Evolutionary conservation across 2,113 vertebrate genomes (phyloP), one percentile per base, ranked within the genome.

Genomic region (Heterochromis multidens): DNA sequence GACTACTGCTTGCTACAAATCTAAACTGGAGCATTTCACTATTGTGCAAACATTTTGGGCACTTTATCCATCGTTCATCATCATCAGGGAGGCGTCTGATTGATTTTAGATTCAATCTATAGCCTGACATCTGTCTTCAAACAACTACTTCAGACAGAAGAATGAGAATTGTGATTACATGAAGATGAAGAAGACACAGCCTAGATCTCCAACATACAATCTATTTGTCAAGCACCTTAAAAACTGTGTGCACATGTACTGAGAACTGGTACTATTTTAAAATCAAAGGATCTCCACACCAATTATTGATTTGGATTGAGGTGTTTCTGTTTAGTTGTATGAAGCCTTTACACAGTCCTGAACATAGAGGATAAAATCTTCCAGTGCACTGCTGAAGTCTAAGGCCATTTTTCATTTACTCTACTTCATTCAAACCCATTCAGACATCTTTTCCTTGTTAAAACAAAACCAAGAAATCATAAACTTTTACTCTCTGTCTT

Each of bases 231-330:
- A 52, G 25, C 52, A 52, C 49, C 19, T 49, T 4, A 19, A 49
- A 46, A 70, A 49, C 9, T 25, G 33, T 40, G 37, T 37, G 6
- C 12, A 40, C 14, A n/a, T 67, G 25, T 46, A 46, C 37, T 72
- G 29, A n/a, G 17, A 74, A 1, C 17, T 52, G 43, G 25, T 52
- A 29, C 43, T 31, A 0, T 52, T 74, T 52, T 11, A 25, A 72
- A 72, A 72, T 72, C 67, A 72, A 72, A 52, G 46, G 19, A 52
- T 21, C 43, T 52, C 25, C 0, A 1, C 25, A 0, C 6, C 17
- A 31, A 0, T 21, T 31, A 17, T 31, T 52, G 10, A 52, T 3
- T n/a, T 52, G 17, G 43, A 52, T 0, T 31, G 27, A 52, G 10
- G 17, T 52, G 43, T 31, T 52, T 52, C 43, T 52, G 12, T 43